These are phyloP conservation scores for Ascaphus truei DNA, from an alignment of 2,113 vertebrate species.

Conservation along the genomic window DNA sequence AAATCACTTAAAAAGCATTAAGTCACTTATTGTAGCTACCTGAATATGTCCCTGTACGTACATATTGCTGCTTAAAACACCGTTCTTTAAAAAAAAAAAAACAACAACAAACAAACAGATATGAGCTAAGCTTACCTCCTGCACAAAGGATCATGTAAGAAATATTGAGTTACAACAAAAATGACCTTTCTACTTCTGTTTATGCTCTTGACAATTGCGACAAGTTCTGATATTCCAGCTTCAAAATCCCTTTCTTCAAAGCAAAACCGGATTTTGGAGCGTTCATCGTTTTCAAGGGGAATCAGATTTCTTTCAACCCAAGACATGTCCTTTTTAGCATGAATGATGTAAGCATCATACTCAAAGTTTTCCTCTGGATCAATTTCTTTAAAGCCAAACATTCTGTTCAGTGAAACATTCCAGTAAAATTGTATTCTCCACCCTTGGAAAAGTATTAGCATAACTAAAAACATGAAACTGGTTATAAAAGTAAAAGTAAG, in stretches of 20 bases:
- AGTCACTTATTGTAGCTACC: too few relatives aligned
- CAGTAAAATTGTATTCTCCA: slow-evolving; percentile 91
- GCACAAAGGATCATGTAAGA: slow-evolving; percentile 83
- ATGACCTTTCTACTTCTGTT: slow-evolving; percentile 80
- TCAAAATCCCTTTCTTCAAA: slow-evolving; percentile 81
- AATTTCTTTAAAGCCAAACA: slow-evolving; percentile 78
- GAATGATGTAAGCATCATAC: slow-evolving; percentile 83
- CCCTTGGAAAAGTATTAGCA: slow-evolving; percentile 78
- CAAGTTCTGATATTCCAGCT: slow-evolving; percentile 67
- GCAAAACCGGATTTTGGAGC: slow-evolving; percentile 69
- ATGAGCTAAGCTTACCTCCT: slow-evolving; percentile 81
- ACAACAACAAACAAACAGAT: too few relatives aligned
- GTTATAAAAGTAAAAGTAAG: slow-evolving; percentile 57
- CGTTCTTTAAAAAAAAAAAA: too few relatives aligned
- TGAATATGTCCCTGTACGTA: too few relatives aligned
- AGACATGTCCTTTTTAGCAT: slow-evolving; percentile 64
- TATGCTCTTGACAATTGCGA: slow-evolving; percentile 78
- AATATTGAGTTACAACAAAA: slow-evolving; percentile 81
- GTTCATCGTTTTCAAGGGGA: slow-evolving; percentile 65
- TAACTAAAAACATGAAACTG: slow-evolving; percentile 52
- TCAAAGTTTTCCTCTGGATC: slow-evolving; percentile 58
- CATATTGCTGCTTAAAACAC: too few relatives aligned
- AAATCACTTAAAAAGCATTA: too few relatives aligned
- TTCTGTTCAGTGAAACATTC: slow-evolving; percentile 75
- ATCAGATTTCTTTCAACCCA: slow-evolving; percentile 81